Conservation (phyloP, 1,140 invertebrate genomes). For the Diachasmimorpha longicaudata region DNA sequence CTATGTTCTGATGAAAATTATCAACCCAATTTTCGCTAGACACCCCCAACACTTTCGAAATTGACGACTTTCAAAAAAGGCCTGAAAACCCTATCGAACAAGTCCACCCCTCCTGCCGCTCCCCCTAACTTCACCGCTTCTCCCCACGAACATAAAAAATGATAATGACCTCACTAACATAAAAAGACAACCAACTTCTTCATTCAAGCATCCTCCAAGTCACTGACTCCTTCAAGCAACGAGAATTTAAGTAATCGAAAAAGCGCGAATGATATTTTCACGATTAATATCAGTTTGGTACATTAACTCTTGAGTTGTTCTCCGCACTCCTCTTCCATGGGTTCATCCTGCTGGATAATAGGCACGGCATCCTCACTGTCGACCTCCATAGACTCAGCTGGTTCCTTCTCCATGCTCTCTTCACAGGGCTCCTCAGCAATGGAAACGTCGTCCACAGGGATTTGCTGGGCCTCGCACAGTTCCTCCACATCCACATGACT, state of each 20-base stretch:
- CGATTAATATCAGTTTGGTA: conserved; percentile 42
- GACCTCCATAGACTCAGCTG: conserved; percentile 55
- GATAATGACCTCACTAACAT: too few relatives aligned
- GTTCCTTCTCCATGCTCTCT: conserved; percentile 26
- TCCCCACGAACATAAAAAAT: too few relatives aligned
- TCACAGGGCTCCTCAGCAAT: background rate
- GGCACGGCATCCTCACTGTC: conserved; percentile 46
- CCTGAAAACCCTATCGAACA: too few relatives aligned
- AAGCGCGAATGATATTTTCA: conserved; percentile 29
- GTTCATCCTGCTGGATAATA: conserved; percentile 46
- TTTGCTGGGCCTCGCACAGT: background rate
- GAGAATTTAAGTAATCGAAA: conserved; percentile 14
- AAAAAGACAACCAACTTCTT: too few relatives aligned
- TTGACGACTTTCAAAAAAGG: too few relatives aligned
- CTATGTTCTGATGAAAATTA: too few relatives aligned
- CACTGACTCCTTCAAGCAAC: background rate
- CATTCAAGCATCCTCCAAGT: background rate
- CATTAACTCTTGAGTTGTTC: conserved; percentile 56
- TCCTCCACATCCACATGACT: background rate
- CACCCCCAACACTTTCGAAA: too few relatives aligned
- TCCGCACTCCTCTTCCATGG: conserved; percentile 55
- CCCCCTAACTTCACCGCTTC: too few relatives aligned
- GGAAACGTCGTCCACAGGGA: background rate
- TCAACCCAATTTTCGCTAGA: too few relatives aligned
- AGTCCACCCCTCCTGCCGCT: too few relatives aligned